phyloP scores from a whole-genome alignment of 2,797 vertebrate genomes.

The Chiroxiphia lanceolata region DNA sequence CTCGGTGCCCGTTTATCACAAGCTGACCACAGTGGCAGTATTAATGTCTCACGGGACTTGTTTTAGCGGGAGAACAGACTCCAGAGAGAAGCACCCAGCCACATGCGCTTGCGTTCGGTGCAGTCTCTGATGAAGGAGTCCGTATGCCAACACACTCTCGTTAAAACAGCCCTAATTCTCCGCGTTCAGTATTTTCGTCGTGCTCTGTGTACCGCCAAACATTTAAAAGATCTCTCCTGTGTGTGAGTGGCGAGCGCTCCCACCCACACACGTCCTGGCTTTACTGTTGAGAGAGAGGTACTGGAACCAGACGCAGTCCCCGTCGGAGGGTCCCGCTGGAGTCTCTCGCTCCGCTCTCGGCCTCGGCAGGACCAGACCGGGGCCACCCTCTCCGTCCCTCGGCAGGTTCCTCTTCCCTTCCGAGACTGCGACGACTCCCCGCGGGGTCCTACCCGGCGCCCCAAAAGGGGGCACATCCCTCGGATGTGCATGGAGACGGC shows the following conservation, averaged over 20 bases:
- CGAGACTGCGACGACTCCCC: not conserved
- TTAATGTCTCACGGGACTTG: not conserved
- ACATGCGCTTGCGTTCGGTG: not conserved
- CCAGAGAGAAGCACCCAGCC: not conserved
- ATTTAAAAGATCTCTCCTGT: not conserved
- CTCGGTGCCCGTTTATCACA: not conserved
- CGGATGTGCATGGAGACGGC: not conserved
- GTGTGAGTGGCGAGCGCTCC: not conserved
- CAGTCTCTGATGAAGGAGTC: not conserved
- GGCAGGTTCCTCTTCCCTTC: not conserved
- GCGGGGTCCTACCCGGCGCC: not conserved
- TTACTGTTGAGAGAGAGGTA: not conserved
- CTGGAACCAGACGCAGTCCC: not conserved
- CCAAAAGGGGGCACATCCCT: not conserved
- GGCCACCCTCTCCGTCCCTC: not conserved
- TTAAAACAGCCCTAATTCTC: not conserved
- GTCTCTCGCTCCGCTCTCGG: not conserved
- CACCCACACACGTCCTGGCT: not conserved
- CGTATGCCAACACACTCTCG: not conserved
- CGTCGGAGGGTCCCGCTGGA: not conserved
- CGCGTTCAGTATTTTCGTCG: not conserved
- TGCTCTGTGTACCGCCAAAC: not conserved
- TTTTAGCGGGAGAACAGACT: not conserved
- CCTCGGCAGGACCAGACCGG: not conserved
- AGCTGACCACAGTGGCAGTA: rapidly evolving